Evolutionary conservation across 1,140 invertebrate genomes (phyloP).

Genomic region (Drosophila nigromelanica): DNA sequence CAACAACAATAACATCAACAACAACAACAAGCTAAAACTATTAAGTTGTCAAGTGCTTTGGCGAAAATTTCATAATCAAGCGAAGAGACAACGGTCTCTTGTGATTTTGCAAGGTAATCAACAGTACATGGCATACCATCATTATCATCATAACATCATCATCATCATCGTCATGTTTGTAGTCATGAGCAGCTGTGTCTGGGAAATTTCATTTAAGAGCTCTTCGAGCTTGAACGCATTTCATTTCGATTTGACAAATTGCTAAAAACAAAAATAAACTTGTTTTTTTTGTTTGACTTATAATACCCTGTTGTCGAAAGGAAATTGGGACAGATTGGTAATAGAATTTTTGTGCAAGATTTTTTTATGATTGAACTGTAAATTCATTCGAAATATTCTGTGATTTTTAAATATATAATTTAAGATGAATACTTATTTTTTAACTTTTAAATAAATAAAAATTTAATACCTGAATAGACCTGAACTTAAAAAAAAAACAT

Average conservation of each 20-base stretch:
- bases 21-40: constrained; percentile 12
- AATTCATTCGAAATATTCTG: too few relatives aligned
- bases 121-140: background rate
- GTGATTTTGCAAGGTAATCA: constrained; percentile 37
- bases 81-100: background rate
- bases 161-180: constrained; percentile 7
- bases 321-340: too few relatives aligned
- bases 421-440: too few relatives aligned
- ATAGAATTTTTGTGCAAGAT: too few relatives aligned
- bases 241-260: background rate
- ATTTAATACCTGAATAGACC: too few relatives aligned
- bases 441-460: too few relatives aligned
- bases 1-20: background rate
- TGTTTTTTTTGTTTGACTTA: too few relatives aligned
- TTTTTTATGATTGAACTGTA: too few relatives aligned
- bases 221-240: background rate
- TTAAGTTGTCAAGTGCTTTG: constrained; percentile 40
- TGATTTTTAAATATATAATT: too few relatives aligned
- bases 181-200: background rate
- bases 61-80: constrained; percentile 43
- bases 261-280: background rate
- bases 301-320: too few relatives aligned
- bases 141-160: constrained; percentile 10
- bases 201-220: background rate
- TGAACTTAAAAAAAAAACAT: too few relatives aligned